Base-by-base conservation (phyloP, 1,140 invertebrate genomes). In the Aphaenogaster rudis region DNA sequence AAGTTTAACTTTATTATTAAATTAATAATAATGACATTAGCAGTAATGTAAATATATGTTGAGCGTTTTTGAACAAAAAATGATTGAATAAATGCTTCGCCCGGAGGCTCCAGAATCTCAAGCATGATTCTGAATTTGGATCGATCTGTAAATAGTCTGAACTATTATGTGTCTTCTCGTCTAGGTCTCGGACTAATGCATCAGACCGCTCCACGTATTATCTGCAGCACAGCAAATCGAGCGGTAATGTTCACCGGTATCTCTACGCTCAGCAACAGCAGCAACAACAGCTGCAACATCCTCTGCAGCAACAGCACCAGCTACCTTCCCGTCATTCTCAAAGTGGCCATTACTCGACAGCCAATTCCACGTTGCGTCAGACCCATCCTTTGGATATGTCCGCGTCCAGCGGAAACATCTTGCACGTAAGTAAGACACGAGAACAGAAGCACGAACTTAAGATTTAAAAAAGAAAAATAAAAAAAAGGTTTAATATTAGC, bases 401-500 rank as follows among this genome's bases (percentile, higher is more conserved):
- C 45, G 96, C 96, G 11, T 97, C 97, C 39, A 97, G 96, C 91
- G 96, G 96, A 57, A 97, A 97, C 79, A 97, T 97, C 93, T 95
- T 97, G 86, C 97, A 97, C 92, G 97, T 97, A 93, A 93, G 95
- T 92, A 54, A 13, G 13, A n/a, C 11, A 15, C n/a, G 8, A 13
- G 2, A 42, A 36, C 7, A 33, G 13, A 64, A 42, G 15, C 7
- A 3, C 2, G 11, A 52, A 54, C 11, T 39, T 7, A n/a, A 66
- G 57, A 67, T 66, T 7, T 28, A 0, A 8, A 50, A 54, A 33
- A 67, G 15, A 36, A 11, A 39, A 3, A 76, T 48, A 9, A 9
- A 21, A 59, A 21, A 28, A 28, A 28, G 28, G 28, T 28, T 28
- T 28, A 0, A 28, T 28, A 0, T 28, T 28, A 28, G 28, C 0